Conservation (phyloP, 1,140 invertebrate species). For the Brachionus sp. region DNA sequence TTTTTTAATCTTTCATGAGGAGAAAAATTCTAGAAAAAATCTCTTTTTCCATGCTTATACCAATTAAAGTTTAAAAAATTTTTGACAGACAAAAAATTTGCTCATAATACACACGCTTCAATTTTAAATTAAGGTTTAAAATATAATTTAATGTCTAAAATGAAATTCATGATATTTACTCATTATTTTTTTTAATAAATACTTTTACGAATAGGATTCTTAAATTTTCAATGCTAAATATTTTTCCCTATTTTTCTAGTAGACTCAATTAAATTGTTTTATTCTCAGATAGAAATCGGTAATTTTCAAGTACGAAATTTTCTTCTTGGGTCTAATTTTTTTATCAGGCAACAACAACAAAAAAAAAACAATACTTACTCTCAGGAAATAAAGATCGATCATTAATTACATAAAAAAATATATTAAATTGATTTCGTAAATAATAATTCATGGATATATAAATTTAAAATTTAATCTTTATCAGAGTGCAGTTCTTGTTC, state of each 20-base stretch:
- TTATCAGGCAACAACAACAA: not conserved
- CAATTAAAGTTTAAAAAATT: not conserved
- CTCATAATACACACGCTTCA: no score
- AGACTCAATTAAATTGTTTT: no score
- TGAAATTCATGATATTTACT: not conserved
- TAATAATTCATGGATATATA: not conserved
- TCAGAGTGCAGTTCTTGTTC: not conserved
- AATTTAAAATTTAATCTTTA: not conserved
- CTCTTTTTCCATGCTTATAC: not conserved
- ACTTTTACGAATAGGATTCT: no score
- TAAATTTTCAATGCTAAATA: no score
- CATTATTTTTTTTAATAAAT: no score
- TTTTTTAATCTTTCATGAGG: not conserved
- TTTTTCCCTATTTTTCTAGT: no score
- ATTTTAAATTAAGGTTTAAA: not conserved
- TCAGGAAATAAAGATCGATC: not conserved
- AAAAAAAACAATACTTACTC: not conserved
- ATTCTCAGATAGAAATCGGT: not conserved
- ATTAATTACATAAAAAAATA: not conserved
- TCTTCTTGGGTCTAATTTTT: not conserved
- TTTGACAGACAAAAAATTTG: not conserved
- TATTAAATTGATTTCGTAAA: not conserved
- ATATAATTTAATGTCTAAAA: not conserved
- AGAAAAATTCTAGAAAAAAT: not conserved
- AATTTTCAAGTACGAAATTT: not conserved